These are phyloP conservation scores for Pseudocheirus occidentalis DNA, from an alignment of 2,797 vertebrate species.

Conservation along the genomic window DNA sequence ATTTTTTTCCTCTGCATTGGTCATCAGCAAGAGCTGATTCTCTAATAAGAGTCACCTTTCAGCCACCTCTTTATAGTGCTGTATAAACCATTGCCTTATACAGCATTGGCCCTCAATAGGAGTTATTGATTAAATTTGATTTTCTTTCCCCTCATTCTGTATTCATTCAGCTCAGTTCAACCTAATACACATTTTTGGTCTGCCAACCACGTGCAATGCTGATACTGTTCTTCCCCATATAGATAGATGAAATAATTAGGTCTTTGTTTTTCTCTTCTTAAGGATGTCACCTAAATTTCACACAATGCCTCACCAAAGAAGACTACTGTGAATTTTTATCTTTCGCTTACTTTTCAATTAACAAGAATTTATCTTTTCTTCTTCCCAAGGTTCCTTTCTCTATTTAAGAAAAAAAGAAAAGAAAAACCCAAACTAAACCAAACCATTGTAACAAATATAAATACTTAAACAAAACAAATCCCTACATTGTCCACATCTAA, in stretches of 20 bases:
- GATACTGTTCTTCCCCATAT: not conserved
- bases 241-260: conserved; percentile 13
- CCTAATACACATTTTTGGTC: not conserved
- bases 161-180: not conserved
- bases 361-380: not conserved
- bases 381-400: not conserved
- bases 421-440: not conserved
- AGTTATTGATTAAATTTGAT: not conserved
- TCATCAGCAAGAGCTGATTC: not conserved
- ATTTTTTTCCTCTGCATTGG: not conserved
- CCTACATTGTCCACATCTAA: not conserved
- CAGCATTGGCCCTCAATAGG: not conserved
- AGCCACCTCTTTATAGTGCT: not conserved
- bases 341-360: not conserved
- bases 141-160: conserved; percentile 18
- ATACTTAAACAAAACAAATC: not conserved
- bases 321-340: not conserved
- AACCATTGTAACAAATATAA: not conserved
- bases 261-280: conserved; percentile 43
- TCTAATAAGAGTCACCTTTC: not conserved
- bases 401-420: not conserved
- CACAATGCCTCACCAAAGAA: not conserved
- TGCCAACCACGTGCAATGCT: not conserved
- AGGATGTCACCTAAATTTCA: conserved; percentile 4
- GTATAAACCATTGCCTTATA: conserved; percentile 24